A percentile compares a stretch with the other conserved stretches of the same genome.
phyloP scores from a whole-genome alignment of 2,888 invertebrate genomes.

The Andricus quercusramuli region DNA sequence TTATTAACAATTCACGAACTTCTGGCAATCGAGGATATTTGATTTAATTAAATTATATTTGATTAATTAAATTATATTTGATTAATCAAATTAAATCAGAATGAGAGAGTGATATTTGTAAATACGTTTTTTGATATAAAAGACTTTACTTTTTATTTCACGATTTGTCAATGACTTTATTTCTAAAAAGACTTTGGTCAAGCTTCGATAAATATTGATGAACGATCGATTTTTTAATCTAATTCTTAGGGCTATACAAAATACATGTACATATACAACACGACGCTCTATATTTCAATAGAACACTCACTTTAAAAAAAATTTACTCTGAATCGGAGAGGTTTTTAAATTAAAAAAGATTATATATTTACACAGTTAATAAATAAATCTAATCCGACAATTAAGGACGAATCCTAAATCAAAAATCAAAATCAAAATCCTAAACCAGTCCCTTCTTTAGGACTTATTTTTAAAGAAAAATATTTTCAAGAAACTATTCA shows the following conservation, averaged over 20 bases:
- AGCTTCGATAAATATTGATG: constrained; percentile 18
- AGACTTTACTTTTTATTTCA: not conserved
- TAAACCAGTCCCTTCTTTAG: not conserved
- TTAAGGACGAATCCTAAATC: not conserved
- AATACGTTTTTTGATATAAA: not conserved
- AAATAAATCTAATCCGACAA: no score
- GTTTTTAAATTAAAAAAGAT: constrained; percentile 8
- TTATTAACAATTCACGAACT: not conserved
- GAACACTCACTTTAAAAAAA: constrained; percentile 8
- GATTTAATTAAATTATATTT: no score
- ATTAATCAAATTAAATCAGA: not conserved
- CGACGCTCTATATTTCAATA: constrained; percentile 33
- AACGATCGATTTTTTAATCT: constrained; percentile 7
- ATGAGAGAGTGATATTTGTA: not conserved
- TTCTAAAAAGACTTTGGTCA: constrained; percentile 28
- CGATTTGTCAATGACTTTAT: not conserved
- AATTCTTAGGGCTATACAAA: constrained; percentile 27
- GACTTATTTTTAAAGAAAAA: not conserved
- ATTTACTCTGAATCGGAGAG: not conserved
- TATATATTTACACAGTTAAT: constrained; percentile 16
- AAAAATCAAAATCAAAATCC: no score
- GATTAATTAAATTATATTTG: no score
- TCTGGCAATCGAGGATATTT: not conserved
- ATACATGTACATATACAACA: constrained; percentile 40
- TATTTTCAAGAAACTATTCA: not conserved